A percentile compares a stretch with the other conserved stretches of the same genome.
Evolutionary conservation across 2,797 vertebrate species (phyloP).

Genomic region (Coregonus sp.): DNA sequence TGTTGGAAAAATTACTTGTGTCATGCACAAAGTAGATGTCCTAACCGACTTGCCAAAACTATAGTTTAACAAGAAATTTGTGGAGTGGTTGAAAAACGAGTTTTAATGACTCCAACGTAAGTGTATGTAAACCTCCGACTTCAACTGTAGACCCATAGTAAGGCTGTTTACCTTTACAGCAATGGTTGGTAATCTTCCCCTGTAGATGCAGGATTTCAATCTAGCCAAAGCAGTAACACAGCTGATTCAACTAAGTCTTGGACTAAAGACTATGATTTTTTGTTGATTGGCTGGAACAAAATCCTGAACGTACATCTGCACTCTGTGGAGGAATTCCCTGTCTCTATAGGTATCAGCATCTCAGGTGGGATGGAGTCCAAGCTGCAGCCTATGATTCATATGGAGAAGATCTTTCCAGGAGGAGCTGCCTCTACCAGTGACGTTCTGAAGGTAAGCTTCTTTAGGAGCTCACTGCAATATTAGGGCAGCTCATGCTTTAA

Average conservation of each 20-base stretch:
- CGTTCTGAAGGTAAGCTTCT: slow-evolving; percentile 81
- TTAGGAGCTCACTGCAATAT: background rate
- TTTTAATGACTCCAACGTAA: too few species aligned
- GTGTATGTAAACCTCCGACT: too few species aligned
- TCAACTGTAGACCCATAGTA: too few species aligned
- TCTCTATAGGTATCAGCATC: slow-evolving; percentile 89
- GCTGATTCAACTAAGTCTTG: background rate
- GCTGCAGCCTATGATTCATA: slow-evolving; percentile 92
- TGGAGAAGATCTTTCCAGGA: slow-evolving; percentile 96
- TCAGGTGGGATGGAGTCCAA: slow-evolving; percentile 94
- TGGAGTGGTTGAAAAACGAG: too few species aligned
- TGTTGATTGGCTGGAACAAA: background rate
- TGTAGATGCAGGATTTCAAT: background rate
- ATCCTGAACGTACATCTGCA: background rate
- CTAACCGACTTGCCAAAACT: too few species aligned
- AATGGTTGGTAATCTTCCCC: background rate
- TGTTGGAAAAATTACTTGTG: too few species aligned
- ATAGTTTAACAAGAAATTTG: too few species aligned
- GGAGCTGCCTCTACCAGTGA: slow-evolving; percentile 89
- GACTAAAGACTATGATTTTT: background rate
- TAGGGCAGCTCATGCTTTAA: background rate
- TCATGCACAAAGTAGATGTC: too few species aligned
- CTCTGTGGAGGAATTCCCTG: background rate
- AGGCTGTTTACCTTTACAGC: too few species aligned
- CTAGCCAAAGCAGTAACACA: too few species aligned